Base-by-base conservation (phyloP, 2,797 vertebrate genomes). In the Characodon lateralis region DNA sequence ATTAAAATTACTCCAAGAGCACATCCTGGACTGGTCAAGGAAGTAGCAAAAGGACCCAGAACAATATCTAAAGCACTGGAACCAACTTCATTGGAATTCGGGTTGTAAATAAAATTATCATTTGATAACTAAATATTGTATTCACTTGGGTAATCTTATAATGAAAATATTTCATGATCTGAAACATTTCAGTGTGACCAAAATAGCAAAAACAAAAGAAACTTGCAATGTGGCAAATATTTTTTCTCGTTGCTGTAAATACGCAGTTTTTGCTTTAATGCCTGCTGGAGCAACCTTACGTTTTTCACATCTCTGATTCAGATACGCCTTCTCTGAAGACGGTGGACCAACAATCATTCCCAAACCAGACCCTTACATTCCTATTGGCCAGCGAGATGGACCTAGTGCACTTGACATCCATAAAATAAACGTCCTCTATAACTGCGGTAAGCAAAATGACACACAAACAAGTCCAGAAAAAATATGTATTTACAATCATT, bases 351-450 rank as follows among this genome's bases (percentile, higher is more conserved):
- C 96, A 28, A 97, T 97, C 76, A 93, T 97, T 61, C 97, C 97
- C 61, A 96, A 94, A 93, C 97, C 96, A 71, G 96, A 98, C 89
- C 91, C 89, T 58, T 94, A 96, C 63, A 92, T 96, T 84, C 93
- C 92, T 41, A 96, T 97, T 83, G 97, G 96, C 68, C 97, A 98
- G 85, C 90, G 96, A 79, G 95, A 96, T 46, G 97, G 96, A 80
- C 94, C 97, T 61, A 97, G 96, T 85, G 81, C 81, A 56, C 82
- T 96, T 76, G 97, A 97, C 20, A 93, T 97, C 77, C 95, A 96
- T 86, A 97, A 97, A 93, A 97, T 97, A 87, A 97, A 97, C 80
- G 89, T 92, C 72, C 94, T 97, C 2, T 97, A 97, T 91, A 91
- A 95, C 51, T 97, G 97, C 79, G 96, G 96, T 96, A 80, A 26